Evolutionary conservation across 2,113 vertebrate genomes (phyloP), one percentile per base, ranked within the genome.

Genomic region (Phoenicopterus ruber): DNA sequence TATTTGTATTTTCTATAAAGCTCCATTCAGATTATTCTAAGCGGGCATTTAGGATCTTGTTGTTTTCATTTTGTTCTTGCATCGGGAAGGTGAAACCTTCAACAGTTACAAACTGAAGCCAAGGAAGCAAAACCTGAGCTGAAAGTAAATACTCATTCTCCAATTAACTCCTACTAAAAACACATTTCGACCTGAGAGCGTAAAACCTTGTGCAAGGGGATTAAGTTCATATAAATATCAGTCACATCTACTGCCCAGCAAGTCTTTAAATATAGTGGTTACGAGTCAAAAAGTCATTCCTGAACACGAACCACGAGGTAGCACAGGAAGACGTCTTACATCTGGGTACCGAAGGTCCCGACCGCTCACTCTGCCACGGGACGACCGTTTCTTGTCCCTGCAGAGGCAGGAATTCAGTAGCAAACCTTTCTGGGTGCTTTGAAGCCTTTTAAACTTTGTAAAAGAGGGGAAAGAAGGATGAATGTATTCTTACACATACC

Each of bases 11-110:
- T 96, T 88, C 85, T 90, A 32, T 96, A 86, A 96, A 81, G 80
- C 88, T 90, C 80, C 94, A 44, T 92, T 97, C 69, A 86, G 87
- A 55, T 97, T 94, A 49, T 91, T 93, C 66, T 86, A 42, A 91
- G 58, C 4, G n/a, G 78, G 71, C 62, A 44, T 47, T 34, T 93
- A 65, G 47, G 76, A 52, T 63, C 24, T 88, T 18, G 5, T 47
- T 91, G 59, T 80, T 97, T 97, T 73, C 36, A 9, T 95, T 97
- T 95, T 77, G 25, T 19, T 84, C 76, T 78, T 95, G 95, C 74
- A 25, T 81, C 19, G 34, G 72, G 90, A 96, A 96, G 66, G 82
- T 90, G 78, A 96, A 97, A 71, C 73, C 71, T 90, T 81, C 73
- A 77, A 16, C 47, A 6, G 82, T 81, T 67, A 52, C 57, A 67